These are phyloP conservation scores for Lasioglossum albipes DNA, from an alignment of 1,140 invertebrate genomes.

Conservation along the genomic window DNA sequence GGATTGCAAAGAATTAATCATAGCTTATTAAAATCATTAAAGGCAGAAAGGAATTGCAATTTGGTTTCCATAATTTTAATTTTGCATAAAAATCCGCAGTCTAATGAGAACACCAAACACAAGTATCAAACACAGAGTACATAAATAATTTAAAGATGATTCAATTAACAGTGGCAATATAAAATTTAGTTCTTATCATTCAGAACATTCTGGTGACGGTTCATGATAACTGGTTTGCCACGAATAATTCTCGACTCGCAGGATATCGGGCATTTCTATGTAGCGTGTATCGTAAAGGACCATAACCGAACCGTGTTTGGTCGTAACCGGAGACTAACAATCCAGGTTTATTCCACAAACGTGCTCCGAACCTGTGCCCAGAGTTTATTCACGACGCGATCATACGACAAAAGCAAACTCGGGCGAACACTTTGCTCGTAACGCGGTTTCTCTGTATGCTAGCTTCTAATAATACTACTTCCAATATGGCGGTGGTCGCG, in stretches of 20 bases:
- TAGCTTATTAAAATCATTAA: too few relatives aligned
- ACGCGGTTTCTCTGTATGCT: constrained; percentile 14
- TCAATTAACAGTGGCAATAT: too few relatives aligned
- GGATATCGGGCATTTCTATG: neutral
- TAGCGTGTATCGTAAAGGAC: constrained; percentile 1
- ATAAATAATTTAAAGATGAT: too few relatives aligned
- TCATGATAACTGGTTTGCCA: too few relatives aligned
- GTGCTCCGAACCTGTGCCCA: constrained; percentile 18
- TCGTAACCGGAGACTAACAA: constrained; percentile 31
- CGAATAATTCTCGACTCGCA: neutral
- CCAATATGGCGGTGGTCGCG: neutral
- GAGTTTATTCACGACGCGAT: constrained; percentile 38
- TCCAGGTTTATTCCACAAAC: constrained; percentile 52
- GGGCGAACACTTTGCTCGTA: constrained; percentile 17
- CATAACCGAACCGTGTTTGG: constrained; percentile 52
- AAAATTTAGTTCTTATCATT: too few relatives aligned
- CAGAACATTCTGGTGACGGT: too few relatives aligned
- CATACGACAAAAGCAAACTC: neutral
- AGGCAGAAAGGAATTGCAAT: too few relatives aligned
- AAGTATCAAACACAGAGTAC: too few relatives aligned
- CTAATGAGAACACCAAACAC: too few relatives aligned
- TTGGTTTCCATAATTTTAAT: too few relatives aligned
- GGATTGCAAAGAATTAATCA: too few relatives aligned
- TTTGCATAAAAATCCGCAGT: too few relatives aligned
- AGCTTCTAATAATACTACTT: constrained; percentile 1